Percentiles rank a stretch among this genome's conserved stretches.
Conservation (phyloP, 2,888 invertebrate species). For the Mythimna impura region DNA sequence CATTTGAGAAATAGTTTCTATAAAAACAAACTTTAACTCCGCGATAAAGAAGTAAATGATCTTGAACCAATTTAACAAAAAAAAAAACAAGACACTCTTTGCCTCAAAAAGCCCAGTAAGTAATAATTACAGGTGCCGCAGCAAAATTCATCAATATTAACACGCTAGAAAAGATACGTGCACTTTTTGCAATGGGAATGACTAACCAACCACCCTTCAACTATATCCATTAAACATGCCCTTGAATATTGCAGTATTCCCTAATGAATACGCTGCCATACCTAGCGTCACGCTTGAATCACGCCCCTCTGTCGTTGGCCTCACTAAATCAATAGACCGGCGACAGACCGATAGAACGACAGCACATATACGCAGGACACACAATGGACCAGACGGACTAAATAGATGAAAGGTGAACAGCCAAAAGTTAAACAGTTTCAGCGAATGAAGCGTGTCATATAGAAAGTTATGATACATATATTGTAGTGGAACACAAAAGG, state of each 20-base stretch:
- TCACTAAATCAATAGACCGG: conserved; percentile 84
- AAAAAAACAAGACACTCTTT: neutral
- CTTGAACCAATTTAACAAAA: conserved; percentile 3
- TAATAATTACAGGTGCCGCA: conserved; percentile 22
- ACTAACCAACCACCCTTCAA: conserved; percentile 42
- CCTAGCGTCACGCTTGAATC: conserved; percentile 78
- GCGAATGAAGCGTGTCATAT: conserved; percentile 24
- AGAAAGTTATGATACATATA: conserved; percentile 37
- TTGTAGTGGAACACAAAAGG: conserved; percentile 18
- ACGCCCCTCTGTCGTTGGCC: conserved; percentile 82
- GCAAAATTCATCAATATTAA: conserved; percentile 25
- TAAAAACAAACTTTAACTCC: neutral
- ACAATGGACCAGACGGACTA: conserved; percentile 56
- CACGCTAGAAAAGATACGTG: conserved; percentile 24
- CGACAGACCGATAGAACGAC: conserved; percentile 39
- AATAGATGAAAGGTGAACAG: conserved; percentile 51
- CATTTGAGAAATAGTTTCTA: neutral
- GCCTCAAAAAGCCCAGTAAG: neutral
- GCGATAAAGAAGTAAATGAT: neutral
- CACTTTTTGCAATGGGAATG: conserved; percentile 42
- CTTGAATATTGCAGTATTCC: conserved; percentile 65
- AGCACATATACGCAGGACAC: conserved; percentile 38
- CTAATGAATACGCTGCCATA: conserved; percentile 66
- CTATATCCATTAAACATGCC: conserved; percentile 52
- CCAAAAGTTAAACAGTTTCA: conserved; percentile 38